Evolutionary conservation across 2,797 vertebrate genomes (phyloP).

Genomic region (Typhlichthys subterraneus): DNA sequence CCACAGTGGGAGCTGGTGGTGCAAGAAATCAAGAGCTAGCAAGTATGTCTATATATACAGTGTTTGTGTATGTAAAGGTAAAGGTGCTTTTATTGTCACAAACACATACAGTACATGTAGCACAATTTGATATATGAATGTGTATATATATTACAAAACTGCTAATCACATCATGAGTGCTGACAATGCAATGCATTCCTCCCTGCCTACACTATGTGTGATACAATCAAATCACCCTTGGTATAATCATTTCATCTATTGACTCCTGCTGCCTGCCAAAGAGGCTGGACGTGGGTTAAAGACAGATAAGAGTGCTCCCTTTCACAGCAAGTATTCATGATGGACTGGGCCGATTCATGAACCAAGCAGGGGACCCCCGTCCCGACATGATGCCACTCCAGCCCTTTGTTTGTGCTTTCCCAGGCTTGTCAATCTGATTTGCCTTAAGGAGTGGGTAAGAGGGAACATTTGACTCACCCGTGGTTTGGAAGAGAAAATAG

Average conservation of each 20-base stretch:
- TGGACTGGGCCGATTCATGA: slow-evolving; percentile 47
- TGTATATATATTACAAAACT: too few relatives aligned
- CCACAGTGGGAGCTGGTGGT: slow-evolving; percentile 67
- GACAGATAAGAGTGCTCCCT: slow-evolving; percentile 17
- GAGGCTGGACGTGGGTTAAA: slow-evolving; percentile 21
- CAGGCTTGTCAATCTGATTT: slow-evolving; percentile 62
- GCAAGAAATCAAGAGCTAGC: slow-evolving; percentile 45
- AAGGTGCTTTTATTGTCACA: too few relatives aligned
- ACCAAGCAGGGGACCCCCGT: slow-evolving; percentile 19
- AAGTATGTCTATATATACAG: slow-evolving; percentile 7
- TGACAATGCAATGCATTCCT: slow-evolving; percentile 17
- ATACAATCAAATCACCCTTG: slow-evolving; percentile 22
- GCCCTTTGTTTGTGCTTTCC: slow-evolving; percentile 53
- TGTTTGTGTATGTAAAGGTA: too few relatives aligned
- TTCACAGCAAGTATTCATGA: slow-evolving; percentile 32
- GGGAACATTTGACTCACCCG: slow-evolving; percentile 38
- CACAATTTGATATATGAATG: too few relatives aligned
- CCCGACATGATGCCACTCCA: slow-evolving; percentile 39
- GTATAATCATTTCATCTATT: slow-evolving; percentile 29
- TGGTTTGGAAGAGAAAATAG: slow-evolving; percentile 40
- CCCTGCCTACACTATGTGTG: slow-evolving; percentile 3
- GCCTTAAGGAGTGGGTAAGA: slow-evolving; percentile 47
- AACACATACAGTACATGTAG: too few relatives aligned
- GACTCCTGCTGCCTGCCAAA: slow-evolving; percentile 34
- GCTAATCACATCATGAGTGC: neutral